phyloP scores from a whole-genome alignment of 2,888 invertebrate genomes.

The Chalcis sispes region DNA sequence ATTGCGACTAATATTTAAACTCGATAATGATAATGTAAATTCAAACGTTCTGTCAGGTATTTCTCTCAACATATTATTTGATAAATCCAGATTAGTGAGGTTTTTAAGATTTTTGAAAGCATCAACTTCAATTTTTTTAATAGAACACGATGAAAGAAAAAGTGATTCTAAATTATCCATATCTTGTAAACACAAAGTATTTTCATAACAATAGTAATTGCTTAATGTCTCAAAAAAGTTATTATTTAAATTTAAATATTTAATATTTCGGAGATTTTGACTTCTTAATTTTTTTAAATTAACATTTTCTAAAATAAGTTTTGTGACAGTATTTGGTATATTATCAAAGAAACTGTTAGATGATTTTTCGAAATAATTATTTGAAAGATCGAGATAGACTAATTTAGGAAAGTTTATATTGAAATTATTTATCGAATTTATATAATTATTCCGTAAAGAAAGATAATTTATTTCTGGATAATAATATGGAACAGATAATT shows the following conservation, averaged over 20 bases:
- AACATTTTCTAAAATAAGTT: conserved; percentile 27
- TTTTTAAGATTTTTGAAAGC: conserved; percentile 50
- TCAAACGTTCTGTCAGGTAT: conserved; percentile 40
- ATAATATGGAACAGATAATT: no score
- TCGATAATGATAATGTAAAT: background rate
- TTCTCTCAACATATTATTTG: conserved; percentile 44
- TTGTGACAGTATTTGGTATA: conserved; percentile 31
- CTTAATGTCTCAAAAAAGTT: conserved; percentile 23
- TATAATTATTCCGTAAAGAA: conserved; percentile 29
- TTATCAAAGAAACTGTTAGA: background rate
- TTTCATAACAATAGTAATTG: background rate
- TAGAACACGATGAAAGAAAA: conserved; percentile 32
- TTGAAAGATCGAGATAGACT: conserved; percentile 37
- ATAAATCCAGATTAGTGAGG: conserved; percentile 48
- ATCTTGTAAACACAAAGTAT: conserved; percentile 30
- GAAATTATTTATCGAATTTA: conserved; percentile 15
- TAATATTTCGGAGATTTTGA: background rate
- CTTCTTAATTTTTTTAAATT: background rate
- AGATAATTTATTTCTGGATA: conserved; percentile 48
- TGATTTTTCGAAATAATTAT: conserved; percentile 24
- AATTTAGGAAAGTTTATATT: conserved; percentile 38
- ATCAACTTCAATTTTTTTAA: conserved; percentile 37
- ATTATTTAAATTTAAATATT: conserved; percentile 21
- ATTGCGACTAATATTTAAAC: conserved; percentile 15
- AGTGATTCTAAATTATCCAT: conserved; percentile 38